Base-by-base conservation (phyloP, 2,113 vertebrate species). In the Erpornis zantholeuca region DNA sequence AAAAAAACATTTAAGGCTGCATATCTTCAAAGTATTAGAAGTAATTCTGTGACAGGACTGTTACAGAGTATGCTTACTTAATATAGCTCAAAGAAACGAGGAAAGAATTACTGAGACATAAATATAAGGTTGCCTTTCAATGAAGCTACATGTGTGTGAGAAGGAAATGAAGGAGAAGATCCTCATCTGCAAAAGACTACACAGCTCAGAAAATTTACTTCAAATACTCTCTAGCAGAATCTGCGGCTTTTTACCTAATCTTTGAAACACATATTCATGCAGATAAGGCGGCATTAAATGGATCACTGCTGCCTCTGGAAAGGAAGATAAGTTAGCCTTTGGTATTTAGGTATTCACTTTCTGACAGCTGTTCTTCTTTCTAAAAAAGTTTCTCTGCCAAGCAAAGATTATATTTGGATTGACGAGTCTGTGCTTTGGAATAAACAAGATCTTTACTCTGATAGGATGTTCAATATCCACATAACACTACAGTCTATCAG, bases 251-350 rank as follows among this genome's bases (percentile, higher is more conserved):
- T 83, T 73, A 66, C 52, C 35, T 86, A 17, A 81, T 86, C 69
- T 94, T 63, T 69, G 91, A 94, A 95, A 92, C 38, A 61, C 38
- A 64, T 0, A 95, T 56, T 63, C 38, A 86, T 11, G 14, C 35
- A 90, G 90, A 94, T 88, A 97, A 96, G 56, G 82, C 10, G 3
- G 64, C 38, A 90, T 75, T 90, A 93, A 93, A 95, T 59, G 64
- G 82, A 95, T 93, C 63, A 59, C 76, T 88, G 64, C 76, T 93
- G 79, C 42, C 86, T 78, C 94, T 75, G 64, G 66, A 71, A 93
- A 73, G 56, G n/a, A 81, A 86, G 95, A 94, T 92, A 96, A 88
- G 64, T 75, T 75, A 94, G 59, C 33, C 35, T 81, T 83, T 75
- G 60, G 64, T 86, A 59, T 33, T 90, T 66, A 59, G 44, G 82